Conservation (phyloP, 2,113 vertebrate genomes). For the Damaliscus lunatus region DNA sequence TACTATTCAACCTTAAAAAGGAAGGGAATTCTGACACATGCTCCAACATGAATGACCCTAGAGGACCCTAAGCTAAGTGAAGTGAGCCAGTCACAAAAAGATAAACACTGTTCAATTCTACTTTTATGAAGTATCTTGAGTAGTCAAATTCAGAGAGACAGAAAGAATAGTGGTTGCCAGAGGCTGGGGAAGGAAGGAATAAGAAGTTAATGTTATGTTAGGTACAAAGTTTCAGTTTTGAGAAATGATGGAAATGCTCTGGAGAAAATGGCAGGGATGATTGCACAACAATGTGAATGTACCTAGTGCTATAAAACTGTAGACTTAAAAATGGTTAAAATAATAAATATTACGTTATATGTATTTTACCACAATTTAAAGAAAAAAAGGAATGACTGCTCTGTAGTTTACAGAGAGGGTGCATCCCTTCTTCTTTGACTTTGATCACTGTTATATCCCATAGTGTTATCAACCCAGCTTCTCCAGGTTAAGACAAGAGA, state of each 20-base stretch:
- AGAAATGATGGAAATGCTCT: not conserved
- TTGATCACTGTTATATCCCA: not conserved
- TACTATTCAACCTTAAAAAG: not conserved
- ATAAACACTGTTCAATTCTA: not conserved
- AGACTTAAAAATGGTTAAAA: not conserved
- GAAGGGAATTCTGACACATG: not conserved
- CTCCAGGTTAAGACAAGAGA: not conserved
- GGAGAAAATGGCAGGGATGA: not conserved
- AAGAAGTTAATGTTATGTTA: not conserved
- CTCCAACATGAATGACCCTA: not conserved
- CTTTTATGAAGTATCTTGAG: not conserved
- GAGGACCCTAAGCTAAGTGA: not conserved
- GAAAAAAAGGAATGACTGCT: not conserved
- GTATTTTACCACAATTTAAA: not conserved
- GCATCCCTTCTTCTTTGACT: not conserved
- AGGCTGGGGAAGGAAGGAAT: not conserved
- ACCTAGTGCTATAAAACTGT: not conserved
- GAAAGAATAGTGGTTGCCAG: not conserved
- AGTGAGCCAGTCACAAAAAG: not conserved
- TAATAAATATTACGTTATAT: not conserved
- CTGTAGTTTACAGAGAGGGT: not conserved
- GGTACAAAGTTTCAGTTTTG: not conserved
- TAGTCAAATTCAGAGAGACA: slow-evolving; percentile 8
- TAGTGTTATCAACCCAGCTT: not conserved
- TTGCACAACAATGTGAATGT: not conserved